phyloP scores from a whole-genome alignment of 1,140 invertebrate species.

The Stegodyphus dumicola region DNA sequence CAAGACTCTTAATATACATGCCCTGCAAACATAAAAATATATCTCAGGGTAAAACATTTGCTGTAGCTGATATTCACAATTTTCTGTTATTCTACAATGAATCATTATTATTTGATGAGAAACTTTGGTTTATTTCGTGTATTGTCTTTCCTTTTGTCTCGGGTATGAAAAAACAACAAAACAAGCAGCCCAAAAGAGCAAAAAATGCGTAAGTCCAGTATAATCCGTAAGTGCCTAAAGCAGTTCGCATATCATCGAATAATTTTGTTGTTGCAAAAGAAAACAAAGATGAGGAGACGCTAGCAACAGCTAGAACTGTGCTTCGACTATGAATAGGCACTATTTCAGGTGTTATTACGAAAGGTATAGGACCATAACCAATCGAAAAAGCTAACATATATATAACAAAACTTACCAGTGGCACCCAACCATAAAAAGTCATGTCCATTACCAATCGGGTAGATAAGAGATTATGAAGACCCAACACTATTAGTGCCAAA shows the following conservation, averaged over 20 bases:
- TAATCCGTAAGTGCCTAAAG: constrained; percentile 66
- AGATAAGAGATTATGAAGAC: constrained; percentile 64
- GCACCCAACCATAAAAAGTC: constrained; percentile 68
- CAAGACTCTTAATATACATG: too few species aligned
- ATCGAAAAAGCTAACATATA: constrained; percentile 75
- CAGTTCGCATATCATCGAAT: constrained; percentile 68
- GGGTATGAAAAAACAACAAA: constrained; percentile 67
- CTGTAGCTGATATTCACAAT: too few species aligned
- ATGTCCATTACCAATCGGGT: neutral
- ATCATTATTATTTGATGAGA: neutral
- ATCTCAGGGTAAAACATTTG: too few species aligned
- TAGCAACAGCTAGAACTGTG: constrained; percentile 79
- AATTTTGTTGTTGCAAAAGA: constrained; percentile 36
- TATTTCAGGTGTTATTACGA: constrained; percentile 79
- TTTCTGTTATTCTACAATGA: too few species aligned
- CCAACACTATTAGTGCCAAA: constrained; percentile 78
- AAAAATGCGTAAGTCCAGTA: constrained; percentile 68
- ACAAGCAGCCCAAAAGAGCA: constrained; percentile 66
- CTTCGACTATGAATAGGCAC: constrained; percentile 79
- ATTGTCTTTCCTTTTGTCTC: constrained; percentile 70
- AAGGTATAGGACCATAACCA: constrained; percentile 86
- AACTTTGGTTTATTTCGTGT: constrained; percentile 66
- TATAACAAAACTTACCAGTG: constrained; percentile 71
- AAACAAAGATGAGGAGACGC: constrained; percentile 70
- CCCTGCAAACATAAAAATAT: too few species aligned